These are phyloP conservation scores for Bombus superbus DNA, from an alignment of 1,140 invertebrate species.

Conservation along the genomic window DNA sequence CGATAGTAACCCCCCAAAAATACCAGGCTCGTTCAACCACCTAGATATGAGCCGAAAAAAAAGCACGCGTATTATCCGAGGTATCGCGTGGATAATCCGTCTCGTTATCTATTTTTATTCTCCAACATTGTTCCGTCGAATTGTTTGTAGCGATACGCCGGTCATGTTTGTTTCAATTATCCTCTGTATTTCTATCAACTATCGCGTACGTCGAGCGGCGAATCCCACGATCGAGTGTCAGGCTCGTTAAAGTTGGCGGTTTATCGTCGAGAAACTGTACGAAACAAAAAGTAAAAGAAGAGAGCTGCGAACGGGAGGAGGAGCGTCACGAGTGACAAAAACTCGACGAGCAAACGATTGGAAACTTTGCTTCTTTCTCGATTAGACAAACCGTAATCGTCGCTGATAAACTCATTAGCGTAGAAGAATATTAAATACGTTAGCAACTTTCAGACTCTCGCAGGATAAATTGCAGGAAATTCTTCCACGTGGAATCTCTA, in stretches of 20 bases:
- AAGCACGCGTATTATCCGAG: background rate
- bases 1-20: background rate
- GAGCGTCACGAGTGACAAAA: background rate
- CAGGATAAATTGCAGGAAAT: background rate
- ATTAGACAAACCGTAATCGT: background rate
- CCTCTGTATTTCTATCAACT: background rate
- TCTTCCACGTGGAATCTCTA: background rate
- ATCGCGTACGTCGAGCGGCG: background rate
- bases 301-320: background rate
- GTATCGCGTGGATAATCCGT: background rate
- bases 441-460: no score
- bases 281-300: background rate
- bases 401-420: background rate
- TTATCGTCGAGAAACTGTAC: background rate
- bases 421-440: background rate
- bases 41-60: background rate
- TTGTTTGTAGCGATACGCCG: background rate
- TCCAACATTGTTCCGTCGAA: no score
- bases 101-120: no score
- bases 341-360: background rate
- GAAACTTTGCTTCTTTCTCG: background rate
- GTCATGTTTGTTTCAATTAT: background rate
- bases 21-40: background rate
- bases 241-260: background rate
- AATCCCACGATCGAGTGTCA: background rate